phyloP scores from a whole-genome alignment of 1,140 invertebrate species.

The Euglossa dilemma region DNA sequence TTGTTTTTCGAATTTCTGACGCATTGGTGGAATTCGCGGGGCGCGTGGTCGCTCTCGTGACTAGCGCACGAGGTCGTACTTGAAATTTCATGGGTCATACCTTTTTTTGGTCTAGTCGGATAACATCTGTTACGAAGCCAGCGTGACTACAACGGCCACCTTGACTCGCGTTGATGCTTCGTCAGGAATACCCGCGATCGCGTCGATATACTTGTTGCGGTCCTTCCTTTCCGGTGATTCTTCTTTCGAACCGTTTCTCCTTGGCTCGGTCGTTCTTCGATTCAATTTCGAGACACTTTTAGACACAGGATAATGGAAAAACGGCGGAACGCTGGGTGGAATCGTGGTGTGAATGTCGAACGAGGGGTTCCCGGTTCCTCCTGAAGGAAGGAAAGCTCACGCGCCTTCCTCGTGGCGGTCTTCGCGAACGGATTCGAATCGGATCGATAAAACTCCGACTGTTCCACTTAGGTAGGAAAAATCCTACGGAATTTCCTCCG shows the following conservation, averaged over 20 bases:
- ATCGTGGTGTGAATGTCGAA: background rate
- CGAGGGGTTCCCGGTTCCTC: slow-evolving; percentile 2
- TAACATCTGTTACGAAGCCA: slow-evolving; percentile 32
- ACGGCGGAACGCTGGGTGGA: background rate
- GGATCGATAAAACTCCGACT: slow-evolving; percentile 58
- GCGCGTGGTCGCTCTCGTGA: slow-evolving; percentile 13
- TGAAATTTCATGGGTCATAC: slow-evolving; percentile 52
- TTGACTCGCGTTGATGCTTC: slow-evolving; percentile 8
- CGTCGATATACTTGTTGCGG: background rate
- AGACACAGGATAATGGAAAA: background rate
- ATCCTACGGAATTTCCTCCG: slow-evolving; percentile 42
- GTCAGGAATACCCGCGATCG: too few relatives aligned
- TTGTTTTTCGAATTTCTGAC: background rate
- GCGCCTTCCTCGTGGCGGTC: slow-evolving; percentile 41
- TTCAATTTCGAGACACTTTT: background rate
- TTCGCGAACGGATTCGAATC: slow-evolving; percentile 57
- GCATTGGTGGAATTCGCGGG: slow-evolving; percentile 14
- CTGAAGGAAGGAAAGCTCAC: slow-evolving; percentile 34
- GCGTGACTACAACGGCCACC: slow-evolving; percentile 15
- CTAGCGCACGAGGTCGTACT: slow-evolving; percentile 33
- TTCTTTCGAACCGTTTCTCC: too few relatives aligned
- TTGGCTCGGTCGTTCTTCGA: too few relatives aligned
- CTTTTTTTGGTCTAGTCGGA: slow-evolving; percentile 33
- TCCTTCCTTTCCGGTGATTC: background rate
- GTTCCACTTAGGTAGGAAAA: slow-evolving; percentile 51